Conservation (phyloP, 2,888 invertebrate genomes). For the Lysandra coridon region DNA sequence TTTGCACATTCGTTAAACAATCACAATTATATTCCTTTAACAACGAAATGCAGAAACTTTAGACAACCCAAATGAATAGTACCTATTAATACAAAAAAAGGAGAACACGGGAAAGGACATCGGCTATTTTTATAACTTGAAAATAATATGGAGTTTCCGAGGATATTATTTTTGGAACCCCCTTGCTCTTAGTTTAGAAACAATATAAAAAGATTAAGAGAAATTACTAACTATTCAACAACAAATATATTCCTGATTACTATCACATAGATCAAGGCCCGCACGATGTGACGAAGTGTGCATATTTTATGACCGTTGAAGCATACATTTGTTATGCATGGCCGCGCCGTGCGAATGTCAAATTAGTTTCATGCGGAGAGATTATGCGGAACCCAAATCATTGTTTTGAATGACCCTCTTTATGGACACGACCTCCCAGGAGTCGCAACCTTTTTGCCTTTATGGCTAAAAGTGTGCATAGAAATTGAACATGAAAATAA, state of each 20-base stretch:
- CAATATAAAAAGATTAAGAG: too few species aligned
- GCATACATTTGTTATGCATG: constrained; percentile 65
- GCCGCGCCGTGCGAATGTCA: constrained; percentile 50
- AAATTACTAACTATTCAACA: not conserved
- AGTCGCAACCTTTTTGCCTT: constrained; percentile 20
- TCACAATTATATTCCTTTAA: too few species aligned
- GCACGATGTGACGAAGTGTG: constrained; percentile 61
- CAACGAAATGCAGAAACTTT: too few species aligned
- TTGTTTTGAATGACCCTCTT: constrained; percentile 31
- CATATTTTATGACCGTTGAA: constrained; percentile 71
- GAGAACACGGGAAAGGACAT: too few species aligned
- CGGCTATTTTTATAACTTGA: too few species aligned
- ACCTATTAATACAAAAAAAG: too few species aligned
- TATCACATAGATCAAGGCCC: constrained; percentile 34
- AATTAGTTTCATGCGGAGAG: constrained; percentile 57
- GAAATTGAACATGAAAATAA: constrained; percentile 9
- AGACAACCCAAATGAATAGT: too few species aligned
- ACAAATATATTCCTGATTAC: not conserved
- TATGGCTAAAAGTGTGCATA: not conserved
- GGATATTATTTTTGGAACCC: too few species aligned
- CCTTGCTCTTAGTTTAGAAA: too few species aligned
- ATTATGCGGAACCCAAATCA: constrained; percentile 30
- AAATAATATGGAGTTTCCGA: too few species aligned
- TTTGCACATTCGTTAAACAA: too few species aligned
- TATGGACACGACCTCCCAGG: constrained; percentile 15